Evolutionary conservation across 1,140 invertebrate species (phyloP).

Genomic region (Anastrepha obliqua): DNA sequence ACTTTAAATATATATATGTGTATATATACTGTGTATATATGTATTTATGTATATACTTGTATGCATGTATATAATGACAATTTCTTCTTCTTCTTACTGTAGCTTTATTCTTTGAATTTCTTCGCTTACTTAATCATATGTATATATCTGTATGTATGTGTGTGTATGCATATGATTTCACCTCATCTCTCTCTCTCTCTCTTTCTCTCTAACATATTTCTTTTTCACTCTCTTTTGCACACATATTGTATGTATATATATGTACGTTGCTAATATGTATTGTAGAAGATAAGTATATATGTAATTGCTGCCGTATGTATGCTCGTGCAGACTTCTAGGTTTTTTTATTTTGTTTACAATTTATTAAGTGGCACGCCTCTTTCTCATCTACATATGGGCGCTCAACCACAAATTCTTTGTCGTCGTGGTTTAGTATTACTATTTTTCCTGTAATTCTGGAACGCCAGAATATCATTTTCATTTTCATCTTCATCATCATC

Average conservation of each 20-base stretch:
- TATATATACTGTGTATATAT: constrained; percentile 14
- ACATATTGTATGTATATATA: constrained; percentile 2
- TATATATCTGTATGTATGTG: not conserved
- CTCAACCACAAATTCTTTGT: constrained; percentile 27
- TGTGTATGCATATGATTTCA: not conserved
- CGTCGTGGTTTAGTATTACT: constrained; percentile 3
- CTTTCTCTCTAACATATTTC: not conserved
- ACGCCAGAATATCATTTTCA: not conserved
- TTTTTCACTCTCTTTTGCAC: not conserved
- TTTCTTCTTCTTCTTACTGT: constrained; percentile 10
- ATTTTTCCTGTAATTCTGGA: no score
- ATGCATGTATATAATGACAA: constrained; percentile 43
- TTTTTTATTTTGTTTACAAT: not conserved
- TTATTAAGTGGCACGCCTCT: constrained; percentile 25
- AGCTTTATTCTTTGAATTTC: not conserved
- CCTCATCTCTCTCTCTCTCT: not conserved
- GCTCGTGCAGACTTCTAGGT: constrained; percentile 24
- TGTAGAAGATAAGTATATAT: constrained; percentile 51
- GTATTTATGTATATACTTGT: constrained; percentile 41
- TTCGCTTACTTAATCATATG: constrained; percentile 16
- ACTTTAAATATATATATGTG: constrained; percentile 23
- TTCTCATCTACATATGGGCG: not conserved
- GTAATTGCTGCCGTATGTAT: constrained; percentile 33
- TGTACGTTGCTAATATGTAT: not conserved
- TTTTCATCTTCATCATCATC: not conserved